These are phyloP conservation scores for Sesia bembeciformis DNA, from an alignment of 2,888 invertebrate genomes.

Conservation along the genomic window DNA sequence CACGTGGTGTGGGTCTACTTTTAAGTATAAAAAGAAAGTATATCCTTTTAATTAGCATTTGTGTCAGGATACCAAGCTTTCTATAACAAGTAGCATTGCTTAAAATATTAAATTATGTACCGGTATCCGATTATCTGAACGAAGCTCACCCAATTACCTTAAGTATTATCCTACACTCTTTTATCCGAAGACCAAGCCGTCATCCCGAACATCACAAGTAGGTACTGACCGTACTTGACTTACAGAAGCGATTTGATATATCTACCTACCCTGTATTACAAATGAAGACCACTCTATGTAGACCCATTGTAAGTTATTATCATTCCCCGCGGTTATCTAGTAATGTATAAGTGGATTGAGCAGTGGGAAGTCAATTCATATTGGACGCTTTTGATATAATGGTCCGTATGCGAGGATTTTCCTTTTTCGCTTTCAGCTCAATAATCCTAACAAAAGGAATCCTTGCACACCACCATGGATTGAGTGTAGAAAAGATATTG, in stretches of 20 bases:
- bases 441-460: constrained; percentile 44
- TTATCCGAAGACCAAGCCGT: constrained; percentile 1
- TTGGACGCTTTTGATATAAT: not conserved
- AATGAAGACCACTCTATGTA: not conserved
- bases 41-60: too few relatives aligned
- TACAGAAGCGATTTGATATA: constrained; percentile 15
- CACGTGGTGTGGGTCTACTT: too few relatives aligned
- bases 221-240: constrained; percentile 22
- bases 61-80: too few relatives aligned
- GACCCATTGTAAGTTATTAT: not conserved
- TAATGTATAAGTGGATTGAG: not conserved
- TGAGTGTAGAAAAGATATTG: too few relatives aligned
- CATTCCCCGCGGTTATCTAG: not conserved
- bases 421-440: constrained; percentile 39
- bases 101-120: too few relatives aligned
- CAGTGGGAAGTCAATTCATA: not conserved
- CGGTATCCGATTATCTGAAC: too few relatives aligned
- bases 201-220: constrained; percentile 2
- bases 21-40: too few relatives aligned
- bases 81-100: too few relatives aligned
- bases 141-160: not conserved
- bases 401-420: constrained; percentile 19
- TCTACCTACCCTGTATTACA: constrained; percentile 7
- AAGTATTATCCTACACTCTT: not conserved
- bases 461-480: constrained; percentile 10